Base-by-base conservation (phyloP, 2,888 invertebrate genomes). In the Romanomermis culicivorax region DNA sequence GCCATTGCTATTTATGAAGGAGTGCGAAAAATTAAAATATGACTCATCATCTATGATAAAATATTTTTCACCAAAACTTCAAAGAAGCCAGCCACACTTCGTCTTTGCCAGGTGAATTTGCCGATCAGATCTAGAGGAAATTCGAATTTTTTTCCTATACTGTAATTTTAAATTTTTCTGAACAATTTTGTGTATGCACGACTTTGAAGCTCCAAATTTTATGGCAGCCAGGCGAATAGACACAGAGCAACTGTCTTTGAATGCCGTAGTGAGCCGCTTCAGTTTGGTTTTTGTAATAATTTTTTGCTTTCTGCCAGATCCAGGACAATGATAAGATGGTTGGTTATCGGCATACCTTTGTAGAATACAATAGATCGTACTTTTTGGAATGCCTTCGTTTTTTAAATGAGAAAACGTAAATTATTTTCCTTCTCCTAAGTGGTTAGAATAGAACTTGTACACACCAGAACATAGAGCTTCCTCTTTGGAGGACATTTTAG, bases 321-420 rank as follows among this genome's bases (percentile, higher is more conserved):
- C 52, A 2, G 52, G 24, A 24, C 52, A 20, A 2, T 52, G 52
- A 3, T 2, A 20, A 17, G 52, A 11, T 20, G 52, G 52, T 29
- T 25, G 3, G 20, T 52, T 26, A 52, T 53, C 26, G 52, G n/a
- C 52, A 26, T 3, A 53, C 24, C 53, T 52, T n/a, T 52, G 2
- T n/a, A 49, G 51, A 53, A 53, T 53, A 23, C 43, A 2, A n/a
- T 53, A 50, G 26, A 52, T 29, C 4, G 53, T 53, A 2, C 2
- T 20, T 53, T 53, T 52, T 11, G 53, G 52, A 23, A 52, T 52
- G 30, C 52, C 50, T 52, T 52, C 45, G 23, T 23, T 45, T 45
- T 45, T 45, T n/a, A 45, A 45, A 23, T 45, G 45, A 23, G 17
- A n/a, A 45, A 23, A 11, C 4, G 45, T 45, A 23, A n/a, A 45